Evolutionary conservation across 2,797 vertebrate genomes (phyloP), one percentile per base, ranked within the genome.

Genomic region (Gymnoscopelus braueri): DNA sequence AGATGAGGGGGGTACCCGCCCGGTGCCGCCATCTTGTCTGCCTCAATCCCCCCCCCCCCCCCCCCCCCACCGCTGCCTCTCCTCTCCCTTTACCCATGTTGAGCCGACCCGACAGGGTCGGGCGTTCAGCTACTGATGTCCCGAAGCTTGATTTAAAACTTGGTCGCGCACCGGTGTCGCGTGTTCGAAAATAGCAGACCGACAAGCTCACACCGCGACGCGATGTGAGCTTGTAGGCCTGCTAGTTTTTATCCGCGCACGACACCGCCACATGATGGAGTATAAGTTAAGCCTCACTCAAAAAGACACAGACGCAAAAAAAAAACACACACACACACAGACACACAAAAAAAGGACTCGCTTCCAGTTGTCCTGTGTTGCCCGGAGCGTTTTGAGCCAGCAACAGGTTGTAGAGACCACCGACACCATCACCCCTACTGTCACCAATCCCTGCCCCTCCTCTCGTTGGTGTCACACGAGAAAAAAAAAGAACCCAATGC

Each of bases 1-100:
- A 98, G 97, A 98, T 99, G 97, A 99, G 95, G 92, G 50, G 88
- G 3, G 1, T 48, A 2, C 26, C 89, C 50, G 87, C 89, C 85
- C 4, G 10, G 67, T 0, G 67, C 83, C 77, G 87, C 82, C 88
- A 81, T 87, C 93, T 92, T 93, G 44, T 49, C 81, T 72, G 72
- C 75, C 77, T 83, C 81, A 71, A 65, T 74, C 89, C 91, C 91
- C 91, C 95, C 93, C 91, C 89, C n/a, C 85, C 92, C 89, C 88
- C 92, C 92, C 91, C 91, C 90, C 70, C 55, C 60, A 50, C 78
- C 80, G 7, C 39, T 44, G 39, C 39, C 39, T 44, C 39, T 10
- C 7, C 7, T 35, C 32, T 35, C 26, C 26, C 26, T 29, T 6
- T 35, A 5, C 32, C 32, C 5, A 9, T 8, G 39, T 44, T 71